These are phyloP conservation scores for Ascaphus truei DNA, from an alignment of 2,113 vertebrate genomes.

Conservation along the genomic window DNA sequence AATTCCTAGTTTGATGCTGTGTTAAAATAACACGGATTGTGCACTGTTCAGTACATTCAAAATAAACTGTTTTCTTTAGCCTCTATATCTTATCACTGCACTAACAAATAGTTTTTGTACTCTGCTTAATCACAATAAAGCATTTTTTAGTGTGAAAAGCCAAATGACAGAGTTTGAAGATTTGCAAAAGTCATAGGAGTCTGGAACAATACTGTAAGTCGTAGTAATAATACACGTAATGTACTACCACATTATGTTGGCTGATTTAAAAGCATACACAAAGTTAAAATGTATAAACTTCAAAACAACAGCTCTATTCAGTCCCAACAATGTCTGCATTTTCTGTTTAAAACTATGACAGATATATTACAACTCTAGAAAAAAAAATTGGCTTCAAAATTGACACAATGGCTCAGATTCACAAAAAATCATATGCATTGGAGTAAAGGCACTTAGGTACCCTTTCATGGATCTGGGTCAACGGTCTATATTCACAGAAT, in stretches of 20 bases:
- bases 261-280: neutral
- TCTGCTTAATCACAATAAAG: conserved; percentile 23
- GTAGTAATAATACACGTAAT: neutral
- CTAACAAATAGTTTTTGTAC: conserved; percentile 19
- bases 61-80: conserved; percentile 34
- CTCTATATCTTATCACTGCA: conserved; percentile 25
- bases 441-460: too few species aligned
- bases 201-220: neutral
- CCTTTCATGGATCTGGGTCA: too few species aligned
- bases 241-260: neutral
- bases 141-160: neutral
- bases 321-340: neutral
- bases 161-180: neutral
- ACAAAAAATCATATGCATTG: too few species aligned
- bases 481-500: too few species aligned
- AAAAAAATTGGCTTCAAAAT: neutral
- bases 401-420: neutral
- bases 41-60: conserved; percentile 1
- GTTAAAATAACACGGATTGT: conserved; percentile 14
- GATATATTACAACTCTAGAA: neutral
- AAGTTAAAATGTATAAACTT: neutral
- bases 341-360: neutral
- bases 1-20: conserved; percentile 5
- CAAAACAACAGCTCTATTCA: neutral
- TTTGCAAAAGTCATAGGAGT: neutral